A percentile compares a stretch with the other conserved stretches of the same genome.
Evolutionary conservation across 2,113 vertebrate genomes (phyloP).

Genomic region (Lagopus muta): DNA sequence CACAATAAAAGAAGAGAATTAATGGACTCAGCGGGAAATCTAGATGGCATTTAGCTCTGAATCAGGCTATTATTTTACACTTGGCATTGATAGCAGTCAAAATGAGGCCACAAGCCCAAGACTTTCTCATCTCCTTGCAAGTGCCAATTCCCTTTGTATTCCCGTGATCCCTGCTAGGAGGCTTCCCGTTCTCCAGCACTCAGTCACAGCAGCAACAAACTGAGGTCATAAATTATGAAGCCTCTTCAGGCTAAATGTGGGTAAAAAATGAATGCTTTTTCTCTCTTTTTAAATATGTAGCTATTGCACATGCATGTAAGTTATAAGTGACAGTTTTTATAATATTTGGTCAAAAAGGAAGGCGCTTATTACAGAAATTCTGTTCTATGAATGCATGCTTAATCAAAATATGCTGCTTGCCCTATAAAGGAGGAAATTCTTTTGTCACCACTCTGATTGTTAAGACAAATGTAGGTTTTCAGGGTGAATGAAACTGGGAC

Average conservation of each 20-base stretch:
- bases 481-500: not conserved
- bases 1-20: constrained; percentile 43
- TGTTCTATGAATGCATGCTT: not conserved
- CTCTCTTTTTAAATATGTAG: constrained; percentile 1
- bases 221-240: constrained; percentile 10
- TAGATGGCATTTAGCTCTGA: constrained; percentile 65
- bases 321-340: not conserved
- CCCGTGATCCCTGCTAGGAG: constrained; percentile 24
- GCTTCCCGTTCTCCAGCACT: not conserved
- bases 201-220: constrained; percentile 21
- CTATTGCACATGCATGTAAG: not conserved
- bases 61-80: constrained; percentile 63
- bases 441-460: not conserved
- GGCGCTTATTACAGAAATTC: not conserved
- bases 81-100: constrained; percentile 66
- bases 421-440: not conserved
- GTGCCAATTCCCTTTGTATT: constrained; percentile 11
- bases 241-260: constrained; percentile 8
- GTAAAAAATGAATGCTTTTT: constrained; percentile 1
- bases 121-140: constrained; percentile 16
- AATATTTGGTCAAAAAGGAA: not conserved
- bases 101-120: constrained; percentile 23
- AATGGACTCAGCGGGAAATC: constrained; percentile 52
- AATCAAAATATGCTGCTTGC: not conserved
- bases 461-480: not conserved